phyloP scores from a whole-genome alignment of 1,140 invertebrate genomes.

The Brachionus rotundiformis region DNA sequence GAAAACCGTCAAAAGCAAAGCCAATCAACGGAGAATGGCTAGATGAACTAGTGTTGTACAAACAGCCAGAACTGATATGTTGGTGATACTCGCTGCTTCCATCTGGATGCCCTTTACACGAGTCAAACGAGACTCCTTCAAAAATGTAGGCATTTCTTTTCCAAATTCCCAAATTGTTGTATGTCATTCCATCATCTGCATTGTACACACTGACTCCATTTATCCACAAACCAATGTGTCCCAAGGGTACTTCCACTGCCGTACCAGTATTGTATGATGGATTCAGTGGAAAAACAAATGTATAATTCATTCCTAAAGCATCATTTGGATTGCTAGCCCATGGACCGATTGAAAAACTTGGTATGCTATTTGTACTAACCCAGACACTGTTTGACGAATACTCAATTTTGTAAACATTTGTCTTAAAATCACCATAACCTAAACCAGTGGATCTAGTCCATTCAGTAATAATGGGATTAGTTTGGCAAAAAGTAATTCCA shows the following conservation, averaged over 20 bases:
- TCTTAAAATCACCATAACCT: neutral
- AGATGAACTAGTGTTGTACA: neutral
- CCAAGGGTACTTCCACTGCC: neutral
- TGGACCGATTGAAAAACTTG: conserved; percentile 17
- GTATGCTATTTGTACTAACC: neutral
- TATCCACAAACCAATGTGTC: neutral
- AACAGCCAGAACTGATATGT: conserved; percentile 9
- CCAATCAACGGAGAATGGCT: neutral
- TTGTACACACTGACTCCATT: neutral
- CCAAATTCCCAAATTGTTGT: neutral
- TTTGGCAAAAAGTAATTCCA: neutral
- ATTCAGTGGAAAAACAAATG: neutral
- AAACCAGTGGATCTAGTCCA: neutral
- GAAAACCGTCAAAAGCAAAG: conserved; percentile 28
- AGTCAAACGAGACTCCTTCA: neutral
- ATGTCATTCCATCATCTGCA: conserved; percentile 8
- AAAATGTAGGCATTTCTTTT: neutral
- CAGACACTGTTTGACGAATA: neutral
- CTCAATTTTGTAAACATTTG: neutral
- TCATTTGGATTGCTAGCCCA: neutral
- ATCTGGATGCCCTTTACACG: neutral
- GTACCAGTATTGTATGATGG: neutral
- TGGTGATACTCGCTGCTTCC: neutral
- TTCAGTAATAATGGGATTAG: neutral
- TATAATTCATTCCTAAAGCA: neutral